Conservation (phyloP, 1,140 invertebrate species). For the Saccostrea glomerata region DNA sequence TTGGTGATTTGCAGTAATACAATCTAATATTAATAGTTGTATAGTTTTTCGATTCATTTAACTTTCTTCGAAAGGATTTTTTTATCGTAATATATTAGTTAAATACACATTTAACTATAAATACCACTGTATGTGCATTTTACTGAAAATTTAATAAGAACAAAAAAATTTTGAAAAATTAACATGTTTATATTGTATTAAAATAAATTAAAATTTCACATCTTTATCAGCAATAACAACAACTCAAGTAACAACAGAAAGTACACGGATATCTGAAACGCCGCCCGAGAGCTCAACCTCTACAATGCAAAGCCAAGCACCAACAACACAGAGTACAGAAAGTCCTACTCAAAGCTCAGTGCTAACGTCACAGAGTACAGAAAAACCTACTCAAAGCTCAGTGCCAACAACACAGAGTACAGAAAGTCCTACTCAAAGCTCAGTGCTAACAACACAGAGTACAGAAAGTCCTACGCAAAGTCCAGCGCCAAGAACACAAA, state of each 20-base stretch:
- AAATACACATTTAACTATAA: too few species aligned
- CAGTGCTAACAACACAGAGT: neutral
- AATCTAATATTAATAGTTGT: too few species aligned
- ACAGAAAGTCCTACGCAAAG: neutral
- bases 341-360: neutral
- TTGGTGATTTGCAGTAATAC: too few species aligned
- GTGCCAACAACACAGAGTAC: neutral
- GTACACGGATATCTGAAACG: neutral
- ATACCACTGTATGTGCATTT: neutral
- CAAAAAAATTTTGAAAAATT: neutral
- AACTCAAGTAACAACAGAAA: neutral
- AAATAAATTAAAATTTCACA: neutral
- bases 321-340: neutral
- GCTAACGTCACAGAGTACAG: neutral
- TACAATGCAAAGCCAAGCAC: neutral
- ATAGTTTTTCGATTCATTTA: too few species aligned
- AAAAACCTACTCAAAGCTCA: neutral
- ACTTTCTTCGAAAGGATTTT: too few species aligned
- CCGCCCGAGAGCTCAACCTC: neutral
- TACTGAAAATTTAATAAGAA: neutral
- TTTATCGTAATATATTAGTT: too few species aligned
- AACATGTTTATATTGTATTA: neutral
- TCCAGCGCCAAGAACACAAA: neutral
- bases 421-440: neutral
- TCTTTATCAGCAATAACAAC: neutral